Percentiles rank a stretch among this genome's conserved stretches.
Conservation (phyloP, 2,888 invertebrate species). For the Trichogramma dendrolimi region DNA sequence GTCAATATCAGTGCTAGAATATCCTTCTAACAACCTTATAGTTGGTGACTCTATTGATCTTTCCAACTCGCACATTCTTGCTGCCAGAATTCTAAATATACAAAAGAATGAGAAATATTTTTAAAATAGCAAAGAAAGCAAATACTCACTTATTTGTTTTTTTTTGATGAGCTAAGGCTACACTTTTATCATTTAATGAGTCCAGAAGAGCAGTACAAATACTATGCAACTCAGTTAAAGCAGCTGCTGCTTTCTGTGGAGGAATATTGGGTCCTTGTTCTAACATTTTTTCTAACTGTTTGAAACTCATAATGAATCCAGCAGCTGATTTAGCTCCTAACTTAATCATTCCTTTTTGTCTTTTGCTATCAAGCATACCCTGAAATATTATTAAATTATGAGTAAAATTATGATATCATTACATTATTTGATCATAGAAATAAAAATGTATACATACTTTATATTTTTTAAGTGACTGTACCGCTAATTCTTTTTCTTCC, state of each 20-base stretch:
- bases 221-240: conserved; percentile 72
- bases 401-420: background rate
- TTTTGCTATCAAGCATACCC: conserved; percentile 69
- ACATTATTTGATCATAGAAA: conserved; percentile 1
- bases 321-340: conserved; percentile 63
- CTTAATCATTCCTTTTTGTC: conserved; percentile 67
- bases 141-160: conserved; percentile 64
- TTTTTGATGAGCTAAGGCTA: conserved; percentile 78
- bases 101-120: conserved; percentile 10
- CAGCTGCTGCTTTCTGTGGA: conserved; percentile 61
- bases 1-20: conserved; percentile 57
- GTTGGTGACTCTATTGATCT: conserved; percentile 70
- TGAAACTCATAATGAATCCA: conserved; percentile 73
- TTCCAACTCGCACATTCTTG: conserved; percentile 77
- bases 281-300: conserved; percentile 75
- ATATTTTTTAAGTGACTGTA: conserved; percentile 70
- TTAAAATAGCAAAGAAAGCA: background rate
- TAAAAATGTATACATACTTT: conserved; percentile 57
- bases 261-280: conserved; percentile 60
- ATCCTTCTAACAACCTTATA: conserved; percentile 64
- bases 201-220: conserved; percentile 76
- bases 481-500: conserved; percentile 73
- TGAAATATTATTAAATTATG: conserved; percentile 45
- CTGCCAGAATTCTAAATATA: conserved; percentile 70
- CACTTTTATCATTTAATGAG: conserved; percentile 78